Conservation (phyloP, 2,797 vertebrate genomes). For the Pantherophis alleghaniensis region DNA sequence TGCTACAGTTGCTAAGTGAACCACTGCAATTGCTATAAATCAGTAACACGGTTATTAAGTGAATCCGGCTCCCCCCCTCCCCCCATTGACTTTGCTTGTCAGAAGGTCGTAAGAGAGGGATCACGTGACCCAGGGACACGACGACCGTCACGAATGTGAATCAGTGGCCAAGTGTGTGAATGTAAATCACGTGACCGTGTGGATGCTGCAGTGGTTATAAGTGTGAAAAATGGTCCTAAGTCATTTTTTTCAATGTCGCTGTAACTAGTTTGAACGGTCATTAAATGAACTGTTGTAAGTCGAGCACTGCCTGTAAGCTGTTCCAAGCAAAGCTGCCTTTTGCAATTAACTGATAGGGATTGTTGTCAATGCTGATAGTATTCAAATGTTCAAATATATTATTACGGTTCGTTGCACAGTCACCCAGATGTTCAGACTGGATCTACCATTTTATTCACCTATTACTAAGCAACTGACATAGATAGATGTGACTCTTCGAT, state of each 20-base stretch:
- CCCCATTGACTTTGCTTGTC: too few species aligned
- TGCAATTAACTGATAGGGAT: background rate
- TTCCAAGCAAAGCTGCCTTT: background rate
- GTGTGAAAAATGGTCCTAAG: background rate
- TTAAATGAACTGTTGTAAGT: background rate
- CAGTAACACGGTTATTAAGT: accelerated
- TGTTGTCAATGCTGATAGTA: background rate
- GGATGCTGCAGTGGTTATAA: background rate
- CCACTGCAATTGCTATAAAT: background rate
- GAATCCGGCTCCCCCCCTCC: background rate
- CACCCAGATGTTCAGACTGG: background rate
- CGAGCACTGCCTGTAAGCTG: background rate
- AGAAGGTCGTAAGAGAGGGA: background rate
- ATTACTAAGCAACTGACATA: background rate
- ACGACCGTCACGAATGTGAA: background rate
- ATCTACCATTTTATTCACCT: background rate
- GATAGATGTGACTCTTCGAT: background rate
- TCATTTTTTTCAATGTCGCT: background rate
- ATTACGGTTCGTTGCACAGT: background rate
- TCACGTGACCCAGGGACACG: too few species aligned
- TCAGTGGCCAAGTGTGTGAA: background rate
- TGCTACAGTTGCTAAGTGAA: background rate
- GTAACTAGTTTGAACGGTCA: background rate
- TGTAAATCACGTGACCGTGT: background rate
- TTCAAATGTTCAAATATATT: background rate